Evolutionary conservation across 2,113 vertebrate species (phyloP), one percentile per base, ranked within the genome.

Genomic region (Pangasianodon gigas): DNA sequence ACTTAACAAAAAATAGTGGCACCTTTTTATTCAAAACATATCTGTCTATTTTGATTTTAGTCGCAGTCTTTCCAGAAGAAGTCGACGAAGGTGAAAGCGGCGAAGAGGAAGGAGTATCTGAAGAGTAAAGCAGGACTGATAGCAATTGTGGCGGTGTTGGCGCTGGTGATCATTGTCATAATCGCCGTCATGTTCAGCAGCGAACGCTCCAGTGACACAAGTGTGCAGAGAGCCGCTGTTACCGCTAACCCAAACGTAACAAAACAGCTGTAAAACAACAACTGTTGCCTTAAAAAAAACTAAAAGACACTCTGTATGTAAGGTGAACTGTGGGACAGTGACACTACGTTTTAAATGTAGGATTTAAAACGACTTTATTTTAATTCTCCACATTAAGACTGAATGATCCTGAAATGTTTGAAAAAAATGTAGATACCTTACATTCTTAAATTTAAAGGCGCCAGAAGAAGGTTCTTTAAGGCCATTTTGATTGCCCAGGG

Each of bases 71-170:
- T 90, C 52, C 24, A 37, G 10, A 92, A 91, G 77, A 41, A 86
- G 11, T 19, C 90, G 26, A 89, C 18, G n/a, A 84, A 91, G 69
- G 62, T 88, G 37, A 88, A 87, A 83, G 24, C 29, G 51, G 88
- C 89, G 60, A 84, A 80, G 60, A 79, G 74, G 67, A 90, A 44
- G 86, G 87, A 90, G 74, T 89, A 91, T 84, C 89, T 89, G 56
- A 89, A 85, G 89, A 86, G 87, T 87, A 93, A 93, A 80, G 81
- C 90, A 60, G 74, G 84, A 84, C 52, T 93, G 3, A 54, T 91
- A 24, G 89, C 67, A 32, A 10, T 89, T 13, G 56, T 91, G 29
- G 16, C 81, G 41, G 41, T 89, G 41, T 84, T 90, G 51, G 90
- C 89, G 32, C 29, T 90, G 77, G 71, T 92, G 67, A 74, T 93